A percentile compares a stretch with the other conserved stretches of the same genome.
phyloP scores from a whole-genome alignment of 2,888 invertebrate species.

The Nymphalis urticae region DNA sequence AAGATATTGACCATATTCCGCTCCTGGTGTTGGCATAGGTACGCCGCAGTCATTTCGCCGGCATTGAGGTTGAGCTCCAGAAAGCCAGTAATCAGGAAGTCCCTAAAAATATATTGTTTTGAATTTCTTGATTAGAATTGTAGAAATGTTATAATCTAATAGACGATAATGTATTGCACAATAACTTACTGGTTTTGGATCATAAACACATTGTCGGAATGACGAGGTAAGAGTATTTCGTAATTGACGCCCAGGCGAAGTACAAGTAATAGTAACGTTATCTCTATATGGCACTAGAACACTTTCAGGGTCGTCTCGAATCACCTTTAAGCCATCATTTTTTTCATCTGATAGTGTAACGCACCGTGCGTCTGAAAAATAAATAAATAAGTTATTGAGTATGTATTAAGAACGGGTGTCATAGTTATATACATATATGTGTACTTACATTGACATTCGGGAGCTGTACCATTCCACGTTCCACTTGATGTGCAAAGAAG shows the following conservation, averaged over 20 bases:
- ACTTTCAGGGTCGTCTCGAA: conserved; percentile 90
- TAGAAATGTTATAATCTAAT: background rate
- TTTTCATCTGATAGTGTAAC: conserved; percentile 94
- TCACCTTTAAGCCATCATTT: conserved; percentile 90
- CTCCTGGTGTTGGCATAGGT: conserved; percentile 95
- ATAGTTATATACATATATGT: too few relatives aligned
- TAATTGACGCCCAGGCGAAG: conserved; percentile 87
- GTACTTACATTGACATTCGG: conserved; percentile 94
- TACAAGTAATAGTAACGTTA: conserved; percentile 93
- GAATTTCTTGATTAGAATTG: background rate
- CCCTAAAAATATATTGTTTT: conserved; percentile 75
- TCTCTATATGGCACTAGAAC: conserved; percentile 93
- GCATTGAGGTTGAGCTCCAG: conserved; percentile 92
- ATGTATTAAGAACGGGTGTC: background rate
- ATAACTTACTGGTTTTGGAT: conserved; percentile 88
- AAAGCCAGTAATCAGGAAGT: conserved; percentile 94
- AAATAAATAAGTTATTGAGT: conserved; percentile 43
- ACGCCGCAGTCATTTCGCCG: conserved; percentile 95
- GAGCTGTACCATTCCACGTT: conserved; percentile 95
- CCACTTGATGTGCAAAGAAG: conserved; percentile 94
- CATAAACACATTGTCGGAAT: conserved; percentile 97
- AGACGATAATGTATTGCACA: background rate
- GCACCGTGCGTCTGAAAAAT: conserved; percentile 89
- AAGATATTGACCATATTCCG: conserved; percentile 93
- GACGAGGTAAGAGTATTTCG: conserved; percentile 90